Percentiles rank a stretch among this genome's conserved stretches.
These are phyloP conservation scores for Sus cebifrons DNA, from an alignment of 2,797 vertebrate genomes.

Conservation along the genomic window DNA sequence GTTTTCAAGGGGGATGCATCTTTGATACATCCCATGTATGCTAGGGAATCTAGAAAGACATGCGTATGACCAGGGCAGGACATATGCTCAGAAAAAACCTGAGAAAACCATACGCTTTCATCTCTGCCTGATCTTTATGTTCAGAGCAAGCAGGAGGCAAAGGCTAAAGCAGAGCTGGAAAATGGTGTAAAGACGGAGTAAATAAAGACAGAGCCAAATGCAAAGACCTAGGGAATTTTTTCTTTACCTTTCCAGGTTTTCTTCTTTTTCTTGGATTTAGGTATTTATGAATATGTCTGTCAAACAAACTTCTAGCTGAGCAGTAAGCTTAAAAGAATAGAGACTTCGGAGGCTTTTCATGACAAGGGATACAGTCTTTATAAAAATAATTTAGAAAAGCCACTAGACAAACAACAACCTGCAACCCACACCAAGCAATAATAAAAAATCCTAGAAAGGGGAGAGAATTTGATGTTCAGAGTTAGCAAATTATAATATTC, in stretches of 20 bases:
- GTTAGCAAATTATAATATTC: neutral
- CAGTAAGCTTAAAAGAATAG: conserved; percentile 1
- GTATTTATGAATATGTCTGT: neutral
- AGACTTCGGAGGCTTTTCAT: neutral
- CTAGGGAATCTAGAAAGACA: neutral
- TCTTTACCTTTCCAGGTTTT: neutral
- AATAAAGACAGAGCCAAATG: neutral
- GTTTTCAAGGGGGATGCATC: neutral
- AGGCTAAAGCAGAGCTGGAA: neutral
- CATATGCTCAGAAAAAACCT: neutral
- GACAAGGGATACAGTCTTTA: neutral
- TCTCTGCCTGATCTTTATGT: neutral
- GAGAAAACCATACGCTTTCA: neutral
- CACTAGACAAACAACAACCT: neutral
- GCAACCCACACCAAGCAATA: neutral
- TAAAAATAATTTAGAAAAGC: conserved; percentile 4
- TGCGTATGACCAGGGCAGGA: neutral
- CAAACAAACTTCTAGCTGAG: neutral
- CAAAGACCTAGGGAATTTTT: neutral
- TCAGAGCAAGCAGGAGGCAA: neutral
- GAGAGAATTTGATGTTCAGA: neutral
- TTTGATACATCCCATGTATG: neutral
- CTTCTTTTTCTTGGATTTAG: neutral
- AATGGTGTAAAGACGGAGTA: neutral
- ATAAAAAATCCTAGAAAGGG: neutral